phyloP scores from a whole-genome alignment of 2,888 invertebrate species.

The Iphiclides podalirius region DNA sequence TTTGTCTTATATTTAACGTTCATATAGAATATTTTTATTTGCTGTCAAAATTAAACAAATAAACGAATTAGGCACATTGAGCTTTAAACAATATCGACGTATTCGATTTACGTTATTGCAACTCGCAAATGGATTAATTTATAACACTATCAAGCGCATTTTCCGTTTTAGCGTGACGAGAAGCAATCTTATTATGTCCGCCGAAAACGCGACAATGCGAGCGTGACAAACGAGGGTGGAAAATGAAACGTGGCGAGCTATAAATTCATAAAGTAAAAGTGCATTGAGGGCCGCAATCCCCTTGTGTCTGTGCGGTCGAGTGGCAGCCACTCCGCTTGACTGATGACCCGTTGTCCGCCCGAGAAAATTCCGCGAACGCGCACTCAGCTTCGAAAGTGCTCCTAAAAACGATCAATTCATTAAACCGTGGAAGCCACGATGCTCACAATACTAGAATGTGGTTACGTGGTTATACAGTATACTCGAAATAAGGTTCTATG shows the following conservation, averaged over 20 bases:
- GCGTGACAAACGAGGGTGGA: conserved; percentile 53
- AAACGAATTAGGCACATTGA: too few relatives aligned
- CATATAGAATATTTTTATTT: too few relatives aligned
- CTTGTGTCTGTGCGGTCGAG: conserved; percentile 48
- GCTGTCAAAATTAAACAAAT: too few relatives aligned
- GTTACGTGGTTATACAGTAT: too few relatives aligned
- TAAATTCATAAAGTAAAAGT: conserved; percentile 49
- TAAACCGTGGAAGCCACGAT: conserved; percentile 19
- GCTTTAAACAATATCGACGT: too few relatives aligned
- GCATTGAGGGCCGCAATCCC: conserved; percentile 56
- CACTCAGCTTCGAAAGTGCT: conserved; percentile 31
- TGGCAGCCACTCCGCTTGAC: conserved; percentile 44
- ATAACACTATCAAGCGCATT: conserved; percentile 28
- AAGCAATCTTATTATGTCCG: conserved; percentile 23
- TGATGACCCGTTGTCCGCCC: conserved; percentile 39
- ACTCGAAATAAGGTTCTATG: too few relatives aligned
- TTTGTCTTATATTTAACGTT: too few relatives aligned
- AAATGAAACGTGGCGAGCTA: conserved; percentile 54
- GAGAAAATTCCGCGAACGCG: conserved; percentile 41
- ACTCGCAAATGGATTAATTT: too few relatives aligned
- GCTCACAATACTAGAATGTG: too few relatives aligned
- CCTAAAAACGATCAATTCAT: conserved; percentile 36
- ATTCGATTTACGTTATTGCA: too few relatives aligned
- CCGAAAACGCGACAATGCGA: conserved; percentile 27
- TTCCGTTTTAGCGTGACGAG: conserved; percentile 7